These are phyloP conservation scores for Pseudomyrmex gracilis DNA, from an alignment of 1,140 invertebrate species.

Conservation along the genomic window DNA sequence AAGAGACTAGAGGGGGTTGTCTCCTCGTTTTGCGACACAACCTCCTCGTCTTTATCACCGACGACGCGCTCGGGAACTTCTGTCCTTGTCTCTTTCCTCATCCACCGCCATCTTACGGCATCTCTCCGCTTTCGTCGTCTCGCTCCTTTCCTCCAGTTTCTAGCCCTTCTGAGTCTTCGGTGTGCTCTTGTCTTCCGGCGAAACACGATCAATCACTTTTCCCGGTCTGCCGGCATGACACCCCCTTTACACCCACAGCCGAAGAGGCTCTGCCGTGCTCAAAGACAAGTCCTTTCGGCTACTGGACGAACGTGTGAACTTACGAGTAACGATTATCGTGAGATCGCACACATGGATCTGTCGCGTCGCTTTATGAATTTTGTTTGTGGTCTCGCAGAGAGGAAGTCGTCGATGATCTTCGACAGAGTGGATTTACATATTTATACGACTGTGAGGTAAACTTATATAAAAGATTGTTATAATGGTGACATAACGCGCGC, in stretches of 20 bases:
- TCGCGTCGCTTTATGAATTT: slow-evolving; percentile 41
- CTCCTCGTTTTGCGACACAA: slow-evolving; percentile 80
- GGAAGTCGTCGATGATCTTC: neutral
- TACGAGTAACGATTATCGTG: slow-evolving; percentile 68
- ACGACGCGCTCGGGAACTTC: slow-evolving; percentile 71
- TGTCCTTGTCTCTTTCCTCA: slow-evolving; percentile 55
- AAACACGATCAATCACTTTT: slow-evolving; percentile 86
- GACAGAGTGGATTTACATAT: neutral
- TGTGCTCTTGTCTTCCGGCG: slow-evolving; percentile 82
- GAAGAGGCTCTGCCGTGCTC: slow-evolving; percentile 66
- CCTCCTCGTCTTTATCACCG: slow-evolving; percentile 81
- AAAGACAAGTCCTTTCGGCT: slow-evolving; percentile 66
- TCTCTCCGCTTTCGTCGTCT: slow-evolving; percentile 68
- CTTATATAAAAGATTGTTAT: neutral
- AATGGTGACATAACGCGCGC: neutral
- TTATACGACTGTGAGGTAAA: neutral
- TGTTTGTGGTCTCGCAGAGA: slow-evolving; percentile 6
- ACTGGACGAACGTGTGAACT: slow-evolving; percentile 66
- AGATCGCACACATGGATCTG: slow-evolving; percentile 64
- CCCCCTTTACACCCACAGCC: slow-evolving; percentile 81
- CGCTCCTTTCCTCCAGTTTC: slow-evolving; percentile 65
- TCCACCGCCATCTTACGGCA: slow-evolving; percentile 59
- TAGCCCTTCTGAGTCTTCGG: slow-evolving; percentile 50
- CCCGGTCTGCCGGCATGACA: slow-evolving; percentile 82
- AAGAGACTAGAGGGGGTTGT: slow-evolving; percentile 72